These are phyloP conservation scores for Mesoligia furuncula DNA, from an alignment of 2,888 invertebrate genomes.

Conservation along the genomic window DNA sequence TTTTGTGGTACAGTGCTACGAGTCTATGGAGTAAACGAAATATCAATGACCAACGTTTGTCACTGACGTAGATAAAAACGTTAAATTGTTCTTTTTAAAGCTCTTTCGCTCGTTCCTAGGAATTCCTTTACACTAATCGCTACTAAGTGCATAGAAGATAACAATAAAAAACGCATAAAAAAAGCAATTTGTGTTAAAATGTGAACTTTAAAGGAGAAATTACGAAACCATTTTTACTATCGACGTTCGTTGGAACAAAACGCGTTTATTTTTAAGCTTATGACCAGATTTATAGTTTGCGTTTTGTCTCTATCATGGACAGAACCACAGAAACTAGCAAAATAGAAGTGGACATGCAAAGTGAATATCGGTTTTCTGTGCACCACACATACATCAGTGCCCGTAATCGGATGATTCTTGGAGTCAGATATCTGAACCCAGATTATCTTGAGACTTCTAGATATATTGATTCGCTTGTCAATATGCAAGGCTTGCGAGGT, in stretches of 20 bases:
- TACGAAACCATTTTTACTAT: slow-evolving; percentile 21
- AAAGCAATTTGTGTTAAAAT: slow-evolving; percentile 20
- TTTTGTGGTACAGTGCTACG: too few relatives aligned
- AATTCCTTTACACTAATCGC: slow-evolving; percentile 23
- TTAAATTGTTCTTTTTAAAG: slow-evolving; percentile 9
- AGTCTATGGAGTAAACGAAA: neutral
- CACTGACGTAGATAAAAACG: neutral
- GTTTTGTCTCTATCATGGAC: slow-evolving; percentile 2
- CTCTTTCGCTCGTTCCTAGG: neutral
- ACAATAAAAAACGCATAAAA: slow-evolving; percentile 17
- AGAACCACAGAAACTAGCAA: neutral
- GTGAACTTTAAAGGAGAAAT: neutral
- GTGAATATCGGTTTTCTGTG: slow-evolving; percentile 9
- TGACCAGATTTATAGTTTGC: slow-evolving; percentile 7
- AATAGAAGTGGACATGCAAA: slow-evolving; percentile 1
- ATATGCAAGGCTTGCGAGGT: slow-evolving; percentile 3
- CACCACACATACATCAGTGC: neutral
- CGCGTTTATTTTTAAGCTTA: slow-evolving; percentile 12
- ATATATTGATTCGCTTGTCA: slow-evolving; percentile 32
- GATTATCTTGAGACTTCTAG: slow-evolving; percentile 26
- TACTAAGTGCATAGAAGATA: slow-evolving; percentile 23
- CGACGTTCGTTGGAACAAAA: slow-evolving; percentile 10
- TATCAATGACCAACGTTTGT: neutral
- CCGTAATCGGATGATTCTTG: neutral
- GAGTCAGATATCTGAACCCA: slow-evolving; percentile 22